Base-by-base conservation (phyloP, 2,888 invertebrate genomes). In the Dicranocentrus wangi region DNA sequence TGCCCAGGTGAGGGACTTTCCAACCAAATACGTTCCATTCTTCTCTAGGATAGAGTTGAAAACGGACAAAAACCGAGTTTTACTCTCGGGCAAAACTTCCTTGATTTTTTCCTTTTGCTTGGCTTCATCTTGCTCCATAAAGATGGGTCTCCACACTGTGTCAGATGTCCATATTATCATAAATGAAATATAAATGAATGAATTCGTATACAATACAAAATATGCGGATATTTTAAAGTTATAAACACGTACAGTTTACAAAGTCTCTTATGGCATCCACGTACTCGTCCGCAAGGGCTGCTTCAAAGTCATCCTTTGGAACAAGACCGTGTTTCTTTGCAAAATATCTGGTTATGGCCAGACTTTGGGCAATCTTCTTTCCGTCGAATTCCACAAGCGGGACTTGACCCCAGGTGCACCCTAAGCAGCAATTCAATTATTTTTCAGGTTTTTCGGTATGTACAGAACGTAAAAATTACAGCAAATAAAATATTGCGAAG, bases 371-470 rank as follows among this genome's bases (percentile, higher is more conserved):
- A 39, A 91, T 89, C 15, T 32, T 60, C 70, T 88, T 88, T 13
- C 91, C 92, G 86, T 92, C 91, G 76, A 91, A 89, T 87, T 92
- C 91, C 86, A 92, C 87, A n/a, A 91, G 23, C 1, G 92, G 92
- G 53, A 92, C 53, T 47, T 70, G 70, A 17, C 65, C 71, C 78
- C 78, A 78, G n/a, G 47, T 58, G 88, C 60, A 43, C 53, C 58
- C 68, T 77, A 1, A 1, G 25, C 51, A 19, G 21, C 8, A 42
- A 5, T 13, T 13, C 5, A 39, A n/a, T n/a, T n/a, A n/a, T n/a
- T n/a, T n/a, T n/a, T n/a, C n/a, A n/a, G n/a, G n/a, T n/a, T n/a
- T n/a, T n/a, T n/a, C n/a, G n/a, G n/a, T n/a, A n/a, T n/a, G n/a
- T n/a, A n/a, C n/a, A n/a, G n/a, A n/a, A n/a, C n/a, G n/a, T n/a